Evolutionary conservation across 2,113 vertebrate genomes (phyloP), one percentile per base, ranked within the genome.

Genomic region (Alces alces): DNA sequence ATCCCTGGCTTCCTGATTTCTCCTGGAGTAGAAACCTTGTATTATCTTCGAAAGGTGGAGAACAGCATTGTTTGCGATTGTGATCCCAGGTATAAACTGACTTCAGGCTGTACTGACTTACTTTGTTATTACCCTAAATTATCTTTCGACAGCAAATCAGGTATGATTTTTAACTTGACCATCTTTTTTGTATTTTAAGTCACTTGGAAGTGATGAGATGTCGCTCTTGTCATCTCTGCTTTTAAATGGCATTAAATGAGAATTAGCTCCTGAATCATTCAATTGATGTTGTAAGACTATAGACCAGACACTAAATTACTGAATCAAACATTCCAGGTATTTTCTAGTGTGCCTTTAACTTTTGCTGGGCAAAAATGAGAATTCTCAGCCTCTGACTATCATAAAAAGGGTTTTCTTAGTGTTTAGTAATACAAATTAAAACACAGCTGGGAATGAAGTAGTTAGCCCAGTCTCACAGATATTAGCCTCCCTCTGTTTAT

Each of bases 361-460:
- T 93, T 54, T 9, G 0, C 86, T 64, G 60, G 36, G 36, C n/a
- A 78, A 93, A 87, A 86, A 79, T 86, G 89, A 93, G 83, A 89
- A 88, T 39, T 83, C 66, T 97, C 36, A 70, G 88, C 36, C 78
- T 94, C 82, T 87, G 25, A 92, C 39, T 86, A 0, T 92, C 87
- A 50, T 93, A 55, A 96, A 91, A 91, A 73, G 64, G 39, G 45
- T 52, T 93, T 95, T 96, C 85, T 91, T 95, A 33, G 45, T 88
- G 52, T 91, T 98, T 82, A 66, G 82, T 66, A 86, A 93, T 61
- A 89, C 91, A 93, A 64, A 95, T 94, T 96, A 94, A 97, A 96
- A 91, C 93, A 97, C 97, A 98, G 94, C 97, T 97, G 96, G 94
- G 55, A 70, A n/a, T 80, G 79, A 83, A 82, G 76, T 76, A 25